Evolutionary conservation across 2,888 invertebrate species (phyloP), one percentile per base, ranked within the genome.

Genomic region (Brenthis hecate): DNA sequence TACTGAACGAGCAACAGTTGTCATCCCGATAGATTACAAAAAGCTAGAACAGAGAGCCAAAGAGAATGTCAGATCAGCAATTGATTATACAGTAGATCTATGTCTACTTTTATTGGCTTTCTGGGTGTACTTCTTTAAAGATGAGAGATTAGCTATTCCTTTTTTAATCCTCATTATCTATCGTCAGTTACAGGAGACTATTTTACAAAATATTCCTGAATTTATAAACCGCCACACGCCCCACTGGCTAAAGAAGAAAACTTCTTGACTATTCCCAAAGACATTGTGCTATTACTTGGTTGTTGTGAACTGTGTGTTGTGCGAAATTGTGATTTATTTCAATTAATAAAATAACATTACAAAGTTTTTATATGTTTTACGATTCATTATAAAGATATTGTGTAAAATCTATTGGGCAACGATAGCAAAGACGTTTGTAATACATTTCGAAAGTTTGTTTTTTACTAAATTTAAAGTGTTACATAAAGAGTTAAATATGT

Each of bases 81-180:
- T 97, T 32, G 96, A 95, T 81, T 97, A 96, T 81, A 87, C 95
- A 32, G 96, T 96, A 0, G 97, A 97, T 83, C 83, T 96, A 69
- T 95, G 96, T 55, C 93, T 97, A 78, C 94, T 97, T 70, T 75
- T 95, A 51, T 94, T 97, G 14, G 97, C 97, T 32, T 95, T 96
- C 83, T 97, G 97, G 95, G 93, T 97, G 50, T 97, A 97, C 86
- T 87, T 97, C 67, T 97, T 97, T 80, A 96, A 96, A 80, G 96
- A 96, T 80, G 96, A 96, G 81, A 93, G 96, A 74, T 92, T 96
- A 60, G 96, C 96, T n/a, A 93, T 97, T 76, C 97, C 97, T 48
- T 94, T 97, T 76, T 93, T 97, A 71, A 92, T 95, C 54, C 90
- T 97, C 3, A 94, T 97, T 85, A 94, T 96, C 60, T 97, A 96